Percentiles rank a stretch among this genome's conserved stretches.
Evolutionary conservation across 2,113 vertebrate genomes (phyloP).

Genomic region (Cynocephalus volans): DNA sequence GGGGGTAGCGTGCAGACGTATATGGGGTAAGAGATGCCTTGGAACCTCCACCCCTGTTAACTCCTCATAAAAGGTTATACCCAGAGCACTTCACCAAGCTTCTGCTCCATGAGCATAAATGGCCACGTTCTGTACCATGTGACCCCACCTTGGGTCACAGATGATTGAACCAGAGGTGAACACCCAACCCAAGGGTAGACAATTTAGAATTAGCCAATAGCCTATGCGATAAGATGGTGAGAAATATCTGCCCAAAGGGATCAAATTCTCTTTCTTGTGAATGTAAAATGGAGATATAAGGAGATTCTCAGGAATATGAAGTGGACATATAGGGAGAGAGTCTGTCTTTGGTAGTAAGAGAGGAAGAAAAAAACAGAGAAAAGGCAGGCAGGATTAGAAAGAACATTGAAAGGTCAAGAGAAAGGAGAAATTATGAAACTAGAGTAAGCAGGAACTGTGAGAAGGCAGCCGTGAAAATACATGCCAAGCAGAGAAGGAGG

Average conservation of each 20-base stretch:
- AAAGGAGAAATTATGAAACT: not conserved
- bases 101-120: not conserved
- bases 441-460: not conserved
- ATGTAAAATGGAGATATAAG: not conserved
- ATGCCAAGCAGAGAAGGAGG: not conserved
- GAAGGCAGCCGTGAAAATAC: not conserved
- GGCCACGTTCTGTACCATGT: not conserved
- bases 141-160: not conserved
- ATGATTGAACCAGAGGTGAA: not conserved
- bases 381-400: not conserved
- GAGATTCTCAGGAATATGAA: not conserved
- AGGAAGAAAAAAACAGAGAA: not conserved
- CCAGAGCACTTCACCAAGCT: not conserved
- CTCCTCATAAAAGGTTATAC: not conserved
- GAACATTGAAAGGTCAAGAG: not conserved
- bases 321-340: not conserved
- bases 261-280: not conserved
- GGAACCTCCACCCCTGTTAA: not conserved
- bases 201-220: not conserved
- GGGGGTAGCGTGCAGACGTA: too few relatives aligned
- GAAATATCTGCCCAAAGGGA: not conserved
- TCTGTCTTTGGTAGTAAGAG: not conserved
- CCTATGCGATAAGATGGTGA: not conserved
- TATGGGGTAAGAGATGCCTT: not conserved
- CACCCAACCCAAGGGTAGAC: not conserved